Conservation (phyloP, 1,140 invertebrate genomes). For the Hydropsyche tenuis region DNA sequence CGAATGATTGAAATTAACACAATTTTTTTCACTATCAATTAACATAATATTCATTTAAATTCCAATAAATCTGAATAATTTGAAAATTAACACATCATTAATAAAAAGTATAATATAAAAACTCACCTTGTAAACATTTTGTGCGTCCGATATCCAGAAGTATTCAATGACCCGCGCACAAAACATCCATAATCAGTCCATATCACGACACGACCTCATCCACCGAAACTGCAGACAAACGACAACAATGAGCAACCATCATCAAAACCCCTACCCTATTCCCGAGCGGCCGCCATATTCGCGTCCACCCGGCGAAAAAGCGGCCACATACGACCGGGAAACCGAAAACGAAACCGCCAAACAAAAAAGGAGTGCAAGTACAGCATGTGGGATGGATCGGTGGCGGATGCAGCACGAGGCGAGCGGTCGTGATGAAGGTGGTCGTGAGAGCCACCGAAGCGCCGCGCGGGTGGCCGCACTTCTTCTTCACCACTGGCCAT, state of each 20-base stretch:
- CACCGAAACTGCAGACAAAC: too few species aligned
- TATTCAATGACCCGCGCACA: slow-evolving; percentile 18
- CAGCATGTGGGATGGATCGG: slow-evolving; percentile 34
- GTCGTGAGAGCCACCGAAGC: slow-evolving; percentile 47
- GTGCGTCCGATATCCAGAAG: slow-evolving; percentile 2
- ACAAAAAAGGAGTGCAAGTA: slow-evolving; percentile 21
- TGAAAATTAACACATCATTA: slow-evolving; percentile 16
- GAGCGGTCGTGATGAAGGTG: slow-evolving; percentile 42
- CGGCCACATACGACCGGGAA: too few species aligned
- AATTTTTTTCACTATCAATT: background rate
- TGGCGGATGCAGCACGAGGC: slow-evolving; percentile 31
- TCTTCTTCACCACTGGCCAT: slow-evolving; percentile 20
- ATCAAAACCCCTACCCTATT: too few species aligned
- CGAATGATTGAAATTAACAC: background rate
- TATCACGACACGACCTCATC: too few species aligned
- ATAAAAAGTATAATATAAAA: slow-evolving; percentile 14
- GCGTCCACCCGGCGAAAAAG: too few species aligned
- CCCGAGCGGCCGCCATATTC: too few species aligned
- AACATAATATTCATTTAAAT: background rate
- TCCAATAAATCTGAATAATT: too few species aligned
- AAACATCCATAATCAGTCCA: background rate
- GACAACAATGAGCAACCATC: too few species aligned
- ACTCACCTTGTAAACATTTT: slow-evolving; percentile 47
- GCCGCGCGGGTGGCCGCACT: slow-evolving; percentile 45
- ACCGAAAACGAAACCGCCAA: too few species aligned